Evolutionary conservation across 2,797 vertebrate species (phyloP).

Genomic region (Tenualosa thibaudeaui): DNA sequence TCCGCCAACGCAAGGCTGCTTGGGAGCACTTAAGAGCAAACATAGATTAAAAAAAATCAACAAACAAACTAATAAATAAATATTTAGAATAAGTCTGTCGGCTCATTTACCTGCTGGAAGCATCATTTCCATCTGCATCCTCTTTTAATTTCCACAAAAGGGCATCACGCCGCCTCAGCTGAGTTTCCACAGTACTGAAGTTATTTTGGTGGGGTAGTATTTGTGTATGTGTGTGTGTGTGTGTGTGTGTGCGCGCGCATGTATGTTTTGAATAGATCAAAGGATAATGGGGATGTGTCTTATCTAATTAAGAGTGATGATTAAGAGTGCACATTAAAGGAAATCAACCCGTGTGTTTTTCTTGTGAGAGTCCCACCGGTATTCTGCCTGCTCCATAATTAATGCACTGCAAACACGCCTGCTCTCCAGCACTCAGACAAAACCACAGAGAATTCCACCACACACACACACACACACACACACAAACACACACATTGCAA

Average conservation of each 20-base stretch:
- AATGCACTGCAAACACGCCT: constrained; percentile 64
- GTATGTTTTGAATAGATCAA: constrained; percentile 69
- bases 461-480: constrained; percentile 9
- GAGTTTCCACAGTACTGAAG: constrained; percentile 50
- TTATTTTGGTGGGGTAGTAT: constrained; percentile 73
- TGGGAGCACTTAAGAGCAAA: neutral
- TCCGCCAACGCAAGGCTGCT: neutral
- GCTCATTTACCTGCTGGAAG: neutral
- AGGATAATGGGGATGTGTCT: constrained; percentile 77
- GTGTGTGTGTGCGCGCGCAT: no score
- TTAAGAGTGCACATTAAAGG: constrained; percentile 72
- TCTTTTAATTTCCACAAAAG: neutral
- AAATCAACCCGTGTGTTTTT: constrained; percentile 77
- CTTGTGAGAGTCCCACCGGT: constrained; percentile 68
- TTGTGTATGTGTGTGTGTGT: constrained; percentile 17
- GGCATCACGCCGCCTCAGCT: neutral
- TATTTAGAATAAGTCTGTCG: neutral
- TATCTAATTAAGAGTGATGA: constrained; percentile 66
- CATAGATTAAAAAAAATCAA: neutral
- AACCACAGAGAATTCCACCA: constrained; percentile 30
- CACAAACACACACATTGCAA: neutral
- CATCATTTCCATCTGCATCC: neutral
- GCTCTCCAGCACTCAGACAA: constrained; percentile 29
- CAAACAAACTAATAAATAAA: no score
- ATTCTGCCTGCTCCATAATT: constrained; percentile 72